Evolutionary conservation across 2,888 invertebrate species (phyloP), one percentile per base, ranked within the genome.

Genomic region (Amblyteles armatorius): DNA sequence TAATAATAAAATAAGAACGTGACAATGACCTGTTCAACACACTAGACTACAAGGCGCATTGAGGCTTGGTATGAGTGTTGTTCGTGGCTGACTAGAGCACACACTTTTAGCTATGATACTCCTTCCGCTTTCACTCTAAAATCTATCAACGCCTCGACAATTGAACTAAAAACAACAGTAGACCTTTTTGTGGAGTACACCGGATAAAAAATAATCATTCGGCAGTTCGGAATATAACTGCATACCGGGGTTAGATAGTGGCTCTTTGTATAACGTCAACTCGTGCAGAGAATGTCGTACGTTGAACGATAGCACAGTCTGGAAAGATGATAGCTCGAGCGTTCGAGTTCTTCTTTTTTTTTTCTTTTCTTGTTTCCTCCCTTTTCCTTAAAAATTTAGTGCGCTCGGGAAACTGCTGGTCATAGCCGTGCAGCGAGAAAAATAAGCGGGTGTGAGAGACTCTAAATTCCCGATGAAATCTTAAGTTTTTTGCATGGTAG

Each of bases 51-150:
- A 92, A 92, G 91, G 91, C 92, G 91, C 91, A 90, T 92, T 91
- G 88, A 93, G 92, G 92, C 90, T 90, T 90, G 88, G 82, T 84
- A 83, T 68, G 77, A 91, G 83, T 90, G 88, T 90, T 90, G 85
- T 90, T 88, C 87, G 90, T 92, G 89, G 90, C 91, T 92, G 93
- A 93, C 92, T 93, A 93, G 92, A 91, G 91, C 92, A 91, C 91
- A 91, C 91, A 91, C 90, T 88, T 91, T 89, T 78, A 83, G 85
- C 83, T 87, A 88, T 69, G 19, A 87, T 76, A 82, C 79, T 85
- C 74, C 74, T 55, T 72, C 29, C 63, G 33, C 52, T 63, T 69
- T 81, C 63, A 78, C 57, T 72, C 68, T 80, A 79, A 82, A 74
- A 83, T 69, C 72, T 82, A 79, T 86, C 55, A 60, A 74, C 84